These are phyloP conservation scores for Dynastes hyllus DNA, from an alignment of 2,888 invertebrate genomes.

Conservation along the genomic window DNA sequence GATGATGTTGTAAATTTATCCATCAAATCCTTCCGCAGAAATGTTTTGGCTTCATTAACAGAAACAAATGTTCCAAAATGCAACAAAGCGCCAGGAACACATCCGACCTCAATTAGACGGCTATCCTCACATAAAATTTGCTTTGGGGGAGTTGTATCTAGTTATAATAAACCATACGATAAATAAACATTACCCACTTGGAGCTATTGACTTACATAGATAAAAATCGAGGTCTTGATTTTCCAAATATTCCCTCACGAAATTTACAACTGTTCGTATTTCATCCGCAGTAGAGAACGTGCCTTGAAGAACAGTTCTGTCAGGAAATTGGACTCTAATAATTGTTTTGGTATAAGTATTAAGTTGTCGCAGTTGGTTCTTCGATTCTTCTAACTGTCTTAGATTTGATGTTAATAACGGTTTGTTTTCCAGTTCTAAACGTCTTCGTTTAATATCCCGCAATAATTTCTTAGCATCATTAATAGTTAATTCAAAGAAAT, in stretches of 20 bases:
- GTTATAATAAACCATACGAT: conserved; percentile 53
- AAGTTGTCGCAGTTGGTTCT: conserved; percentile 74
- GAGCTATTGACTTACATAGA: conserved; percentile 80
- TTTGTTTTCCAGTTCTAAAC: conserved; percentile 80
- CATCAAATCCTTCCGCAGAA: conserved; percentile 77
- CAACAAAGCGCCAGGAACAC: conserved; percentile 85
- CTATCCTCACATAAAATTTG: conserved; percentile 76
- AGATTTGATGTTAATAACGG: conserved; percentile 82
- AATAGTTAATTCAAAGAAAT: conserved; percentile 90
- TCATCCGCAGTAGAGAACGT: conserved; percentile 86
- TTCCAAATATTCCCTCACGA: conserved; percentile 82
- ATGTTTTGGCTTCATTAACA: conserved; percentile 66
- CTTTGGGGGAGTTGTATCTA: conserved; percentile 91
- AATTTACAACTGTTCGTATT: conserved; percentile 80
- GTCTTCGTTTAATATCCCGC: conserved; percentile 80
- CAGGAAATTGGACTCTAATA: conserved; percentile 90
- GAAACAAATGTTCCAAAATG: conserved; percentile 78
- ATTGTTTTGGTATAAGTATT: conserved; percentile 84
- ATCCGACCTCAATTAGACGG: conserved; percentile 81
- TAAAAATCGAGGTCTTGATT: conserved; percentile 81
- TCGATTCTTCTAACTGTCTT: conserved; percentile 76
- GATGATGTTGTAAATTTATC: conserved; percentile 78
- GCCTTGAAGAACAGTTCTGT: conserved; percentile 89
- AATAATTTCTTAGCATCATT: conserved; percentile 86
- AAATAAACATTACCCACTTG: conserved; percentile 16